phyloP scores from a whole-genome alignment of 2,113 vertebrate species.

The Scytalopus superciliaris region DNA sequence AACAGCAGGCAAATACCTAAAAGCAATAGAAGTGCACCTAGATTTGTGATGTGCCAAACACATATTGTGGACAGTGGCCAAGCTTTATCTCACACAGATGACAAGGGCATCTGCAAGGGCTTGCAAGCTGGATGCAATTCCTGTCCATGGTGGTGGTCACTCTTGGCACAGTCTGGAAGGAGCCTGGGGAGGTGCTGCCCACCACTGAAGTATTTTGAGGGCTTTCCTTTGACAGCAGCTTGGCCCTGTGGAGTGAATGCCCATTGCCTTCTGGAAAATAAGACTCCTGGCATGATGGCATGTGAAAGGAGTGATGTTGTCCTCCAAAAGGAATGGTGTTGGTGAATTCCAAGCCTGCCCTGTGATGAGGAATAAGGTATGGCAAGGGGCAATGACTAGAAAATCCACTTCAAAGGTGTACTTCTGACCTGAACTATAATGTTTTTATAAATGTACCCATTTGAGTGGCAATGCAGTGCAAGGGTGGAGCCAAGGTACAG shows the following conservation, averaged over 20 bases:
- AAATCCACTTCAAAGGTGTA: neutral
- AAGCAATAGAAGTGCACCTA: neutral
- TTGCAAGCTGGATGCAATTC: fast-evolving
- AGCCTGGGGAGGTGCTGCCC: neutral
- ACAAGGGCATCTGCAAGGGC: neutral
- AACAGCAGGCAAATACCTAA: neutral
- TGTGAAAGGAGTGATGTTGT: neutral
- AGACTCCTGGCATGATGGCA: neutral
- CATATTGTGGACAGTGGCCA: neutral
- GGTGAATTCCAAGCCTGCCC: neutral
- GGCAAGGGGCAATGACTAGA: neutral
- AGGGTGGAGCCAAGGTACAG: neutral
- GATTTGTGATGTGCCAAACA: neutral
- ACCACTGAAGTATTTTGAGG: neutral
- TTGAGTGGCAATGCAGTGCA: neutral
- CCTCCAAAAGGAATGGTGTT: neutral
- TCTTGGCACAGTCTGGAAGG: neutral
- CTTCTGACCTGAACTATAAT: neutral
- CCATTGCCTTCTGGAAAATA: neutral
- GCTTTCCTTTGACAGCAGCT: neutral
- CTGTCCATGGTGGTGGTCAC: fast-evolving
- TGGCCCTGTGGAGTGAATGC: neutral
- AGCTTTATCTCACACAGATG: neutral
- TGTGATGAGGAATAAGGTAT: neutral
- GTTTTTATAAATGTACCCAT: neutral